These are phyloP conservation scores for Mylabris sibirica DNA, from an alignment of 2,888 invertebrate species.

Conservation along the genomic window DNA sequence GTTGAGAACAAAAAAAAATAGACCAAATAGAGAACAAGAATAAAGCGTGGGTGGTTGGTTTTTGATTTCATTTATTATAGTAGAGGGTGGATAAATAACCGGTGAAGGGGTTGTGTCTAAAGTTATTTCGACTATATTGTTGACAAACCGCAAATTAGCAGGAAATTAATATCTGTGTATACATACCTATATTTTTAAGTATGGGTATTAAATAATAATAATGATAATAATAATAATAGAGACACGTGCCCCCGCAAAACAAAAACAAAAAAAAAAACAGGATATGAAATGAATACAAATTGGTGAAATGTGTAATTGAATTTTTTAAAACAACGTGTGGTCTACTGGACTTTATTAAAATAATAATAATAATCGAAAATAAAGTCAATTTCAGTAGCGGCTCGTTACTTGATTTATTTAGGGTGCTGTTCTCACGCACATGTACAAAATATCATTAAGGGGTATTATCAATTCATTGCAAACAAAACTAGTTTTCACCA, in stretches of 20 bases:
- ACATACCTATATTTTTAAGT: neutral
- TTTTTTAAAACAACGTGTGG: neutral
- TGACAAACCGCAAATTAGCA: conserved; percentile 33
- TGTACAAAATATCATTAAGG: too few relatives aligned
- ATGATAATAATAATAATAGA: conserved; percentile 12
- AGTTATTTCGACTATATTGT: neutral
- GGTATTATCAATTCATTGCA: too few relatives aligned
- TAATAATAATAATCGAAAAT: too few relatives aligned
- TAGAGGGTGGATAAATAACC: neutral
- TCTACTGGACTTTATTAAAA: too few relatives aligned
- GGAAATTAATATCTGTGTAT: conserved; percentile 29
- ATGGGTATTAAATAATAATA: too few relatives aligned
- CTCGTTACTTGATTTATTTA: too few relatives aligned
- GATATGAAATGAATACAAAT: conserved; percentile 27
- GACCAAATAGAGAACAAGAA: too few relatives aligned
- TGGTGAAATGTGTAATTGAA: neutral
- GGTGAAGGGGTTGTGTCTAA: neutral
- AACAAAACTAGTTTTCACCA: too few relatives aligned
- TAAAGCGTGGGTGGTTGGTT: too few relatives aligned
- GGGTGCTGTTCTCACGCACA: too few relatives aligned
- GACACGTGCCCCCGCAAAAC: conserved; percentile 21
- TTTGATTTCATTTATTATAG: neutral
- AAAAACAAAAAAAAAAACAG: conserved; percentile 9
- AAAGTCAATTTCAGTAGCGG: too few relatives aligned
- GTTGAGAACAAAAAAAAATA: too few relatives aligned